These are phyloP conservation scores for Lasioglossum baleicum DNA, from an alignment of 1,140 invertebrate genomes.

Conservation along the genomic window DNA sequence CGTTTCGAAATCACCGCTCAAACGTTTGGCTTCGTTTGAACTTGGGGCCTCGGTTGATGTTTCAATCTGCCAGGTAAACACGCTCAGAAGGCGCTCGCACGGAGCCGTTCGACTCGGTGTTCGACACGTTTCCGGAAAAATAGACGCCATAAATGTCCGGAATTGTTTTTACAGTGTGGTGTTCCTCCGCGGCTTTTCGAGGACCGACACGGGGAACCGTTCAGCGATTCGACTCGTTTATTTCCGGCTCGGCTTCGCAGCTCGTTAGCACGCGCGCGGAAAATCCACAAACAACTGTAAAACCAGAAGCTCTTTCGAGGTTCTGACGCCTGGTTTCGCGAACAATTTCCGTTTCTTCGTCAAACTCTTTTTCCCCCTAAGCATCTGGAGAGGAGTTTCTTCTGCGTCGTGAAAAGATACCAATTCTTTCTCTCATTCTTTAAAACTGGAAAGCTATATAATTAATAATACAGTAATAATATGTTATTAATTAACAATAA, in stretches of 20 bases:
- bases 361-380: not conserved
- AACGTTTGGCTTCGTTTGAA: not conserved
- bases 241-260: conserved; percentile 50
- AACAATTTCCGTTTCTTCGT: conserved; percentile 7
- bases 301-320: conserved; percentile 23
- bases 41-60: not conserved
- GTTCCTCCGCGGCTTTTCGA: not conserved
- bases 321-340: conserved; percentile 4
- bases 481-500: too few species aligned
- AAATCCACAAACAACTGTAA: conserved; percentile 46
- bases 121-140: not conserved
- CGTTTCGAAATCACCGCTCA: not conserved
- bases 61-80: not conserved
- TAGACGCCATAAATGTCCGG: not conserved
- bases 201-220: not conserved
- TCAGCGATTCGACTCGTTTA: conserved; percentile 32
- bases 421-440: too few species aligned
- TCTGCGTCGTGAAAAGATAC: too few species aligned
- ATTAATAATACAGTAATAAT: too few species aligned
- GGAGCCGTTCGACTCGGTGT: not conserved
- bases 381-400: too few species aligned
- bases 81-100: not conserved
- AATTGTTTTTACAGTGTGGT: conserved; percentile 18
- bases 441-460: too few species aligned
- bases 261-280: conserved; percentile 46